Conservation (phyloP, 2,888 invertebrate genomes). For the Taphrorychus bicolor region DNA sequence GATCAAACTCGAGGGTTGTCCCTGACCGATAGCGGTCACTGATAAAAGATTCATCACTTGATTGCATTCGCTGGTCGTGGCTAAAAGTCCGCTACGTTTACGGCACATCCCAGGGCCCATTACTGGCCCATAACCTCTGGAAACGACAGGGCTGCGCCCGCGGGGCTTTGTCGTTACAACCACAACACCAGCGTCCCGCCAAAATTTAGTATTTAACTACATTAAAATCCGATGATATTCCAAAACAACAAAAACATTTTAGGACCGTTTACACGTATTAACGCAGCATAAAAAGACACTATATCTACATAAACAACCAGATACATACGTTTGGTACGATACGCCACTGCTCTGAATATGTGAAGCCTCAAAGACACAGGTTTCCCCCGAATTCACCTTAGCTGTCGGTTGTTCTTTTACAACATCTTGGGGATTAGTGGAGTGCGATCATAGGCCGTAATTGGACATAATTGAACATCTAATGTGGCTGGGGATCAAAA, state of each 20-base stretch:
- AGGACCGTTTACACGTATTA: no score
- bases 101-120: constrained; percentile 56
- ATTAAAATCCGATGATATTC: no score
- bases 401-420: constrained; percentile 49
- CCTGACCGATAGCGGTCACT: constrained; percentile 44
- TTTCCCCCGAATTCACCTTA: constrained; percentile 47
- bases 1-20: constrained; percentile 33
- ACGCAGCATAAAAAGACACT: no score
- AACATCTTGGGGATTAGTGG: constrained; percentile 52
- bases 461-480: constrained; percentile 52
- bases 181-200: constrained; percentile 40
- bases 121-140: constrained; percentile 56
- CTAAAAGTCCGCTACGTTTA: constrained; percentile 52
- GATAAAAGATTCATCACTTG: constrained; percentile 58
- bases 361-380: constrained; percentile 1
- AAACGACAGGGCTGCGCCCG: constrained; percentile 40
- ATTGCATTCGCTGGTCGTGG: constrained; percentile 48
- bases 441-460: constrained; percentile 48
- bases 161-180: constrained; percentile 49
- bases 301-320: no score
- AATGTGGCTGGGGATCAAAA: constrained; percentile 43
- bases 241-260: no score
- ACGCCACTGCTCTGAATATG: neutral
- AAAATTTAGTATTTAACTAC: neutral
- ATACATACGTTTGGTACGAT: no score